These are phyloP conservation scores for Poecilia latipinna DNA, from an alignment of 2,113 vertebrate genomes.

Conservation along the genomic window DNA sequence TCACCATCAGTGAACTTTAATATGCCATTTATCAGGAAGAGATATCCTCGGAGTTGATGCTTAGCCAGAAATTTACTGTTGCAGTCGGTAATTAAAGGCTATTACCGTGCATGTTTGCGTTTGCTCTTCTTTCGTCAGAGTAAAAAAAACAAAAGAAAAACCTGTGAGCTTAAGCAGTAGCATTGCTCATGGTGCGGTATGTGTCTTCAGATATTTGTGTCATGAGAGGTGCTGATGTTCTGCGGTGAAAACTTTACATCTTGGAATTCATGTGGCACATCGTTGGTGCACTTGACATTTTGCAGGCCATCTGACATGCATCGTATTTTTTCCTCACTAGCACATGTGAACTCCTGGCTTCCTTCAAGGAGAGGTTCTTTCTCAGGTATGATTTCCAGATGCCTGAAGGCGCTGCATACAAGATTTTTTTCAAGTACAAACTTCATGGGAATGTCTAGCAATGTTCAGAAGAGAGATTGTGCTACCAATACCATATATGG, in stretches of 20 bases:
- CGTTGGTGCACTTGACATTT: not conserved
- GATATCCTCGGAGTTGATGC: conserved; percentile 42
- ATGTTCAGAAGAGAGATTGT: no score
- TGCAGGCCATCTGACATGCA: not conserved
- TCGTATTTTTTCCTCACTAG: no score
- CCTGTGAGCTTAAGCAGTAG: no score
- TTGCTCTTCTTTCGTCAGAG: not conserved
- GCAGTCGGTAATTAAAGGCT: conserved; percentile 43
- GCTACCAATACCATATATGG: no score
- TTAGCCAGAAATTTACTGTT: conserved; percentile 34
- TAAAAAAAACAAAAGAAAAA: not conserved
- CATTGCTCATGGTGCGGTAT: not conserved
- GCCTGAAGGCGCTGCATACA: no score
- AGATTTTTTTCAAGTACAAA: no score
- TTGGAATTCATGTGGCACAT: not conserved
- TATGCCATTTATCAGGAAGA: conserved; percentile 55
- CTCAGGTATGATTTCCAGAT: no score
- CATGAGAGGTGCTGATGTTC: not conserved
- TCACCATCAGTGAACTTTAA: conserved; percentile 57
- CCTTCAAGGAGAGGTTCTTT: no score
- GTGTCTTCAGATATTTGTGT: not conserved
- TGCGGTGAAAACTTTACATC: not conserved
- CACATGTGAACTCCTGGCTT: no score
- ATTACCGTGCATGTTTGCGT: not conserved
- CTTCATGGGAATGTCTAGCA: no score